These are phyloP conservation scores for Heteromyza rotundicornis DNA, from an alignment of 2,888 invertebrate genomes.

Conservation along the genomic window DNA sequence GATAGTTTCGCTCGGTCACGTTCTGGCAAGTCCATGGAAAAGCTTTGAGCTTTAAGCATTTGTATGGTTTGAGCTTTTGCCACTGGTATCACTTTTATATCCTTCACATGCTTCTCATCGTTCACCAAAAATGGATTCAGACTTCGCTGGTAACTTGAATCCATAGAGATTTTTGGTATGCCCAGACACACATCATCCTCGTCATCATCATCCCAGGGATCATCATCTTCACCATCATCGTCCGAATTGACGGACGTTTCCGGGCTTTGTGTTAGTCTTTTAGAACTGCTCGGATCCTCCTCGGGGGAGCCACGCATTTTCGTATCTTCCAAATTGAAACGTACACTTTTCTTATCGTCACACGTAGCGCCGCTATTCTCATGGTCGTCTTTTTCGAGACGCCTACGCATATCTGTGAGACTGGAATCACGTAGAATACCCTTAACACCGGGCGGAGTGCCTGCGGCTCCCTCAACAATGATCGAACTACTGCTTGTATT, in stretches of 20 bases:
- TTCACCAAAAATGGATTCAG: slow-evolving; percentile 54
- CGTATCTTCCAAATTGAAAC: slow-evolving; percentile 66
- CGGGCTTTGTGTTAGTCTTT: slow-evolving; percentile 47
- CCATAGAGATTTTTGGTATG: slow-evolving; percentile 25
- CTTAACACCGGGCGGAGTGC: slow-evolving; percentile 60
- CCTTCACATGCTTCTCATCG: slow-evolving; percentile 59
- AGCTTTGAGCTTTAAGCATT: slow-evolving; percentile 46
- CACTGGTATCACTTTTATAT: slow-evolving; percentile 60
- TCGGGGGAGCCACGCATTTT: slow-evolving; percentile 46
- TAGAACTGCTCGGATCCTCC: slow-evolving; percentile 47
- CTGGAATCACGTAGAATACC: slow-evolving; percentile 72
- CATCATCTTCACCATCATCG: slow-evolving; percentile 41
- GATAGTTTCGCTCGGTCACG: slow-evolving; percentile 31
- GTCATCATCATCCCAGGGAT: slow-evolving; percentile 48
- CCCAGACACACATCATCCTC: slow-evolving; percentile 50
- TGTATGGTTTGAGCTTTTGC: slow-evolving; percentile 53
- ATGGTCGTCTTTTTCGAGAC: slow-evolving; percentile 43
- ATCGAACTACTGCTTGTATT: slow-evolving; percentile 27
- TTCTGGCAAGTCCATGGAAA: slow-evolving; percentile 38
- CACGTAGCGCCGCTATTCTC: slow-evolving; percentile 25
- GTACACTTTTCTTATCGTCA: slow-evolving; percentile 80
- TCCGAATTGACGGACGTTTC: slow-evolving; percentile 53
- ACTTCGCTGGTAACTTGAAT: slow-evolving; percentile 37
- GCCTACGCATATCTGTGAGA: slow-evolving; percentile 56
- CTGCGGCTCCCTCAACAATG: slow-evolving; percentile 33